Percentiles rank a stretch among this genome's conserved stretches.
Conservation (phyloP, 2,113 vertebrate species). For the Alces alces region DNA sequence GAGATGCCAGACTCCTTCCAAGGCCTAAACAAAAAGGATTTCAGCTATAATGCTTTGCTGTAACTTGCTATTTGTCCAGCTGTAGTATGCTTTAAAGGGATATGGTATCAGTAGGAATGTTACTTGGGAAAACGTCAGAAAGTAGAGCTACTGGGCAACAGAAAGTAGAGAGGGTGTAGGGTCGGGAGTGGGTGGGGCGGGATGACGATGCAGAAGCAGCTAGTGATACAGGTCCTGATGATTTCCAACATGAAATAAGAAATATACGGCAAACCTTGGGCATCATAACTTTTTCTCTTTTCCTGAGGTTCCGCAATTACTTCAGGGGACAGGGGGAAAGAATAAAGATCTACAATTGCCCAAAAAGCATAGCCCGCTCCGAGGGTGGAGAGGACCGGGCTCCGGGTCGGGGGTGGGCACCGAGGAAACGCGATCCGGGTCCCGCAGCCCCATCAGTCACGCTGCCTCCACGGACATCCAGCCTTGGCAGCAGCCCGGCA, state of each 20-base stretch:
- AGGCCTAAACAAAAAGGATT: neutral
- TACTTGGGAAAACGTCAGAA: neutral
- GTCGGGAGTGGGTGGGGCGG: too few relatives aligned
- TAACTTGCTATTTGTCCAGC: neutral
- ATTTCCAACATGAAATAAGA: neutral
- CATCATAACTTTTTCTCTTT: neutral
- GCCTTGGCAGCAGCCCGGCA: too few relatives aligned
- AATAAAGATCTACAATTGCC: neutral
- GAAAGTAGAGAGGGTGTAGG: neutral
- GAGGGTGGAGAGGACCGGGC: neutral
- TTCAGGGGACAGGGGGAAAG: too few relatives aligned
- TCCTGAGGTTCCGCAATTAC: neutral
- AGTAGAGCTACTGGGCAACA: neutral
- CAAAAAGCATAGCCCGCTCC: neutral
- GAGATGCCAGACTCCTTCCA: neutral
- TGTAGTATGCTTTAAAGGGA: neutral
- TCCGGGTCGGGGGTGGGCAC: neutral
- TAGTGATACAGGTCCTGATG: neutral
- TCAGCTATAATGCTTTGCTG: neutral
- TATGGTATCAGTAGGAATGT: neutral
- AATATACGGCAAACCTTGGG: neutral
- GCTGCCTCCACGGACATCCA: neutral
- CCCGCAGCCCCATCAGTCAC: neutral
- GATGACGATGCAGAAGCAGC: neutral
- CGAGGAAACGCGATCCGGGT: neutral